Conservation (phyloP, 1,140 invertebrate species). For the Campodea augens region DNA sequence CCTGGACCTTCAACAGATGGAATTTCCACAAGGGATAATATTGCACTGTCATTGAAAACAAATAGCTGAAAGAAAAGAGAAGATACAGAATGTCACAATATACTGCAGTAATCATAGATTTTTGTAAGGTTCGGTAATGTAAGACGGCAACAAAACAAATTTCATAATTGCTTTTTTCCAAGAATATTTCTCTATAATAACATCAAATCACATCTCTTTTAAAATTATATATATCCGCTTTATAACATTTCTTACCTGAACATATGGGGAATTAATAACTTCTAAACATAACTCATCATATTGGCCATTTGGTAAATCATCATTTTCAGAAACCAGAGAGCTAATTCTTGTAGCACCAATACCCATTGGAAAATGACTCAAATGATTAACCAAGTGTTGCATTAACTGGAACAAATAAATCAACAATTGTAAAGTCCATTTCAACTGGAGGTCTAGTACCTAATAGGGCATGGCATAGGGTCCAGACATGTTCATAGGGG, state of each 20-base stretch:
- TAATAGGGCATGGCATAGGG: no score
- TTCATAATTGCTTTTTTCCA: neutral
- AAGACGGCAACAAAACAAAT: neutral
- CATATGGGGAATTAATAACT: slow-evolving; percentile 69
- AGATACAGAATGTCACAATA: neutral
- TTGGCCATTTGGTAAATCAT: slow-evolving; percentile 60
- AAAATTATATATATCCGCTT: neutral
- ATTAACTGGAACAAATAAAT: slow-evolving; percentile 28
- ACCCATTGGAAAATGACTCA: slow-evolving; percentile 76
- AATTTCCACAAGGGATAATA: slow-evolving; percentile 80
- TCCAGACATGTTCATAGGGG: no score
- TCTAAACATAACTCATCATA: slow-evolving; percentile 53
- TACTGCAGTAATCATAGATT: neutral
- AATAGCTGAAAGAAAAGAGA: slow-evolving; percentile 47
- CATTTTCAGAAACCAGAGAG: slow-evolving; percentile 75
- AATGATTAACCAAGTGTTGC: slow-evolving; percentile 63
- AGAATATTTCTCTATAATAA: no score
- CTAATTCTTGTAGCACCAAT: slow-evolving; percentile 64
- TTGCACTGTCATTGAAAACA: slow-evolving; percentile 52
- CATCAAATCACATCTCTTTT: no score
- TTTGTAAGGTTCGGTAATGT: neutral
- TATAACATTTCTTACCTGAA: slow-evolving; percentile 29
- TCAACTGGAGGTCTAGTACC: no score
- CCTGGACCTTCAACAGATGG: slow-evolving; percentile 66
- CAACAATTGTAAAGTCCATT: no score